These are phyloP conservation scores for Drosophila nigromelanica DNA, from an alignment of 1,140 invertebrate species.

Conservation along the genomic window DNA sequence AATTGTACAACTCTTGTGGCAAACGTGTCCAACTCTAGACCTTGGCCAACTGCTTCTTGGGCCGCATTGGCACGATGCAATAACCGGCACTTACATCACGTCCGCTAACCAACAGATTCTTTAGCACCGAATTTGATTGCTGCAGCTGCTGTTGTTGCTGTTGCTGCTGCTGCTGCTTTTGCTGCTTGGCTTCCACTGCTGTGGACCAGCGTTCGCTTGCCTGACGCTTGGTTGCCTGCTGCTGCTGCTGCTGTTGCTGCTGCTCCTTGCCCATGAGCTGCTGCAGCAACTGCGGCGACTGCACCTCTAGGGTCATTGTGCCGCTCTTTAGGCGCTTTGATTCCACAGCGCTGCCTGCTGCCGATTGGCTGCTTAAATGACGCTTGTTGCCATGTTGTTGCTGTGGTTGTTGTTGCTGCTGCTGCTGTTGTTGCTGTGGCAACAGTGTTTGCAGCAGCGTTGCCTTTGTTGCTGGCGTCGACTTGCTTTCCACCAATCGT, in stretches of 20 bases:
- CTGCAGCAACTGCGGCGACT: constrained; percentile 70
- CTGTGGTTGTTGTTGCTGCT: constrained; percentile 51
- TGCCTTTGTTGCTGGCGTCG: constrained; percentile 32
- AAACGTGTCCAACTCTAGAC: constrained; percentile 60
- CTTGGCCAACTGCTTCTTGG: constrained; percentile 82
- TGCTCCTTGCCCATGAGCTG: constrained; percentile 66
- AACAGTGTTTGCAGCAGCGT: constrained; percentile 44
- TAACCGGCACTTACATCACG: constrained; percentile 96
- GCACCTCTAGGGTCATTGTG: constrained; percentile 53
- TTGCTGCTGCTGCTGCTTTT: constrained; percentile 40
- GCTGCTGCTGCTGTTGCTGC: constrained; percentile 36
- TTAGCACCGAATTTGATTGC: constrained; percentile 87
- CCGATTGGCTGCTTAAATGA: constrained; percentile 57
- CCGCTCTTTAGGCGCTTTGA: constrained; percentile 75
- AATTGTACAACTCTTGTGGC: constrained; percentile 55
- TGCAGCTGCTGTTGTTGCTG: constrained; percentile 62
- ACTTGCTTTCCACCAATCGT: constrained; percentile 63
- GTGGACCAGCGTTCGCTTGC: constrained; percentile 54
- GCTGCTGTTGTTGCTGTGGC: constrained; percentile 39
- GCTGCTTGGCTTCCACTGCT: constrained; percentile 29
- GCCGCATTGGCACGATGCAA: constrained; percentile 90
- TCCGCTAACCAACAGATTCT: constrained; percentile 95
- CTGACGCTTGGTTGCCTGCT: constrained; percentile 50
- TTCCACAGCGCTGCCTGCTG: constrained; percentile 51
- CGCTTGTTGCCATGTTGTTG: constrained; percentile 72